A percentile compares a stretch with the other conserved stretches of the same genome.
These are phyloP conservation scores for Acipenser transmontanus DNA, from an alignment of 2,797 vertebrate genomes.

Conservation along the genomic window DNA sequence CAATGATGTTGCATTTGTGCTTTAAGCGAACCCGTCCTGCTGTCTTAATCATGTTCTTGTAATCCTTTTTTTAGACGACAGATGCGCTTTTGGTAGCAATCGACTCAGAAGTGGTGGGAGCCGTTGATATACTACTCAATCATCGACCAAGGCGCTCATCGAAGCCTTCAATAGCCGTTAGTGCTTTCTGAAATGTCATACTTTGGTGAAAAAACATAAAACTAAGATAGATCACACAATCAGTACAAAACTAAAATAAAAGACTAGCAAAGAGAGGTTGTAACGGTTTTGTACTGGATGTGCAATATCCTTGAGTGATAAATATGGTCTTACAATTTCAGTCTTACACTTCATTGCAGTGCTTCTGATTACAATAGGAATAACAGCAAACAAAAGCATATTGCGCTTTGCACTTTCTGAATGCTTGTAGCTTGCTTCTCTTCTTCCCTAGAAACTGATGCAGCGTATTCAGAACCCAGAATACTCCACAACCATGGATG, in stretches of 20 bases:
- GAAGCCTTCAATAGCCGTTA: conserved; percentile 90
- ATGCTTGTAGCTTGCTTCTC: conserved; percentile 8
- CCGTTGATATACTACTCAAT: conserved; percentile 95
- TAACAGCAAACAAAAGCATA: too few species aligned
- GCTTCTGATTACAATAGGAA: too few species aligned
- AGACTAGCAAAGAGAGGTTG: too few species aligned
- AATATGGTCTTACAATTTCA: too few species aligned
- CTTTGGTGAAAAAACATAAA: too few species aligned
- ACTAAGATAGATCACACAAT: too few species aligned
- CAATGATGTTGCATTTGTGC: too few species aligned
- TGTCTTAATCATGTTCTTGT: conserved; percentile 8
- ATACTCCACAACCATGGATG: conserved; percentile 97
- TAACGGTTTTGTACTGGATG: too few species aligned
- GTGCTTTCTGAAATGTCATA: conserved; percentile 35
- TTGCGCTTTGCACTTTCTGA: too few species aligned
- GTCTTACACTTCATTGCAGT: too few species aligned
- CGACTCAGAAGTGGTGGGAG: conserved; percentile 94
- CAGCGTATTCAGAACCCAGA: conserved; percentile 96
- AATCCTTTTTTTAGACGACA: conserved; percentile 58
- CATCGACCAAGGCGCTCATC: conserved; percentile 86
- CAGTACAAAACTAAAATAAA: too few species aligned
- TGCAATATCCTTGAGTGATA: too few species aligned
- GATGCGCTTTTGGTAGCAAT: conserved; percentile 94
- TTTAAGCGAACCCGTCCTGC: not conserved
- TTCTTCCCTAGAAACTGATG: conserved; percentile 81